These are phyloP conservation scores for Morone chrysops DNA, from an alignment of 2,113 vertebrate species.

Conservation along the genomic window DNA sequence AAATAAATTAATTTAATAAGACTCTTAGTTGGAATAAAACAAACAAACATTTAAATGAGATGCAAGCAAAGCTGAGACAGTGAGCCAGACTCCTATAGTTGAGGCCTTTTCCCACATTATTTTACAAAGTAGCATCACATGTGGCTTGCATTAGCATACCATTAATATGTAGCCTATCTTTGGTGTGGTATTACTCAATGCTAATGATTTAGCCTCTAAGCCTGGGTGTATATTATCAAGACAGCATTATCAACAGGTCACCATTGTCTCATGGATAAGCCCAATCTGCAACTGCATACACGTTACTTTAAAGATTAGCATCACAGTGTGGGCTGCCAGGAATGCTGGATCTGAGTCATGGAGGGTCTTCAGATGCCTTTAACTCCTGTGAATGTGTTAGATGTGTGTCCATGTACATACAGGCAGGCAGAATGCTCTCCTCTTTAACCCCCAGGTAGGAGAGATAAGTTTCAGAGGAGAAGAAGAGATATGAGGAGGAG, in stretches of 20 bases:
- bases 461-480: conserved; percentile 50
- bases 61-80: conserved; percentile 26
- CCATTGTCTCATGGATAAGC: conserved; percentile 70
- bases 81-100: conserved; percentile 9
- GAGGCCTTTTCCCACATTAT: conserved; percentile 23
- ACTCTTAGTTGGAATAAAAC: conserved; percentile 6
- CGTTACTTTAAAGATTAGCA: conserved; percentile 74
- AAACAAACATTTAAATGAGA: conserved; percentile 17
- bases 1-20: neutral
- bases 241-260: conserved; percentile 68
- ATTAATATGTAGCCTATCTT: conserved; percentile 53
- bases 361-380: conserved; percentile 53
- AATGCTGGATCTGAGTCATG: conserved; percentile 60
- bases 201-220: conserved; percentile 74
- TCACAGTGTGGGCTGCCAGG: conserved; percentile 66
- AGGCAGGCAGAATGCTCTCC: conserved; percentile 11
- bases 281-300: conserved; percentile 72
- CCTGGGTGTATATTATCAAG: conserved; percentile 58
- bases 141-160: conserved; percentile 55
- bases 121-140: conserved; percentile 47
- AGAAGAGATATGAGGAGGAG: conserved; percentile 41
- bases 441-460: conserved; percentile 27
- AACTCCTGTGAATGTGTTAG: conserved; percentile 38
- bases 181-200: conserved; percentile 68
- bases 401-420: conserved; percentile 50